Conservation (phyloP, 2,888 invertebrate species). For the Sericinus montela region DNA sequence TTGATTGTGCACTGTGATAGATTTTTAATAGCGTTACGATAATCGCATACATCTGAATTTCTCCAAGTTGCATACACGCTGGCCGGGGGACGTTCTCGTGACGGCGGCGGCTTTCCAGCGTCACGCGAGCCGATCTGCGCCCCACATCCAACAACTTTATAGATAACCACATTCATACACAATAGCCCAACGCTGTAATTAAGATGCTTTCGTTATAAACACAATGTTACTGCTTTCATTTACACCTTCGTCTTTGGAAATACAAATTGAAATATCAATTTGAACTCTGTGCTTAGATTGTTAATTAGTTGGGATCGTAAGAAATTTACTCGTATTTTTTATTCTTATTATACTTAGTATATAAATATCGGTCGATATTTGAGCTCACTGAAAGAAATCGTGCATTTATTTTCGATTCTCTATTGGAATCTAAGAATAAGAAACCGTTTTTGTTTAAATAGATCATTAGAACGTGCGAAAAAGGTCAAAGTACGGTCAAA, state of each 20-base stretch:
- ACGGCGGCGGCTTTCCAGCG: slow-evolving; percentile 24
- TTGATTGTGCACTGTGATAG: slow-evolving; percentile 34
- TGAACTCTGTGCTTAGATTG: no score
- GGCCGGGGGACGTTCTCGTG: slow-evolving; percentile 16
- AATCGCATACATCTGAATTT: slow-evolving; percentile 41
- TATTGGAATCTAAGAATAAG: no score
- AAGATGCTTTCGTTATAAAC: slow-evolving; percentile 22
- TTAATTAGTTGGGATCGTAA: no score
- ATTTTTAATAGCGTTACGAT: slow-evolving; percentile 37
- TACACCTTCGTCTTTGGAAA: neutral
- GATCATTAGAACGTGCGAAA: no score
- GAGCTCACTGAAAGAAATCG: no score
- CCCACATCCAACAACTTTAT: slow-evolving; percentile 39
- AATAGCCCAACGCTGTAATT: slow-evolving; percentile 35
- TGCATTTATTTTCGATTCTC: no score
- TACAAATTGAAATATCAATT: no score
- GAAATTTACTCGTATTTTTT: no score
- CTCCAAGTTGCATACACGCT: slow-evolving; percentile 29
- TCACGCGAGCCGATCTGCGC: slow-evolving; percentile 34
- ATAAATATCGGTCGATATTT: no score
- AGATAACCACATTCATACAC: slow-evolving; percentile 38
- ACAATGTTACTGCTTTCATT: neutral
- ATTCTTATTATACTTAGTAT: no score
- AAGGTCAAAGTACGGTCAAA: no score
- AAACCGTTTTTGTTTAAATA: no score